Evolutionary conservation across 1,140 invertebrate species (phyloP).

Genomic region (Lepidotrigona ventralis): DNA sequence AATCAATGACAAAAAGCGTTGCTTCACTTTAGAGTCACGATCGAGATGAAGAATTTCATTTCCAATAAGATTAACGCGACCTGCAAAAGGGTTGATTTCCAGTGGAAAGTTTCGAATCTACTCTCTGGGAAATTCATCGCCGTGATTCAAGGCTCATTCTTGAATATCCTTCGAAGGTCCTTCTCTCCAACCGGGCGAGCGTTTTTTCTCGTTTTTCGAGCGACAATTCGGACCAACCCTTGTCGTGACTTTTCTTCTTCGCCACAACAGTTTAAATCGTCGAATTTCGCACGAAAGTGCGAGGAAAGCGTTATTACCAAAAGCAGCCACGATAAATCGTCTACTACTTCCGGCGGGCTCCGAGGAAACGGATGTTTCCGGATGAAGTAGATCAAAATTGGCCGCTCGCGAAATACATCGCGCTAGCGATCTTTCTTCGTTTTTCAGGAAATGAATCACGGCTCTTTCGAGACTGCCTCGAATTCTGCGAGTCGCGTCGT

Average conservation of each 20-base stretch:
- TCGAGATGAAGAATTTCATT: no score
- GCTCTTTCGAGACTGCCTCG: neutral
- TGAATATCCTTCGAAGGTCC: no score
- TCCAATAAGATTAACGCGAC: no score
- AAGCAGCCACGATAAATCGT: neutral
- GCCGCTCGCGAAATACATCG: neutral
- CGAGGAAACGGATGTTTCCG: conserved; percentile 50
- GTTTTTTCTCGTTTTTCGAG: neutral
- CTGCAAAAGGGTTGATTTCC: no score
- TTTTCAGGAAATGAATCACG: conserved; percentile 29
- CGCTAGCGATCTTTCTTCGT: conserved; percentile 34
- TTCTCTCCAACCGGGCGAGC: neutral
- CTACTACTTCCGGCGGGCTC: neutral
- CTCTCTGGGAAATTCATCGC: neutral
- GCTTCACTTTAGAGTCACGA: no score
- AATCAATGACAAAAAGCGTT: no score
- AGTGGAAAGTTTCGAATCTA: no score
- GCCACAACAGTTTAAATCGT: neutral
- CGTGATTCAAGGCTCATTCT: neutral
- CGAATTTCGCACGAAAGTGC: neutral
- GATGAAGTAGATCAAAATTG: conserved; percentile 59
- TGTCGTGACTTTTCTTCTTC: no score
- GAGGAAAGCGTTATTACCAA: conserved; percentile 34
- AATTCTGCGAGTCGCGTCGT: neutral
- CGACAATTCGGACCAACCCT: neutral